Conservation (phyloP, 2,113 vertebrate species). For the Laticauda colubrina region DNA sequence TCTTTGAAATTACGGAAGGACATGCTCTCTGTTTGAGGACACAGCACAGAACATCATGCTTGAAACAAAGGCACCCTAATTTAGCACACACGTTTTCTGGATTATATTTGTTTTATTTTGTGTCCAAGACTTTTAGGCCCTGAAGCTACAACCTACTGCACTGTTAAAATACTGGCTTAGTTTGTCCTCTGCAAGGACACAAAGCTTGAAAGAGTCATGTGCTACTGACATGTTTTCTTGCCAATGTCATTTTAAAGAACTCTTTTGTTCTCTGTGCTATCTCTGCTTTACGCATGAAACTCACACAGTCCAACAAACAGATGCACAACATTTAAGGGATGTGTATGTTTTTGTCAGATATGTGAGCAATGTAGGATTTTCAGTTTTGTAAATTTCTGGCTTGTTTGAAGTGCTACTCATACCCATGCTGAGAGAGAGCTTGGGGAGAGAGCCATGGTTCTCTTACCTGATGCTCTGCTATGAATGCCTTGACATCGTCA, state of each 20-base stretch:
- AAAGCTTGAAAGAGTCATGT: background rate
- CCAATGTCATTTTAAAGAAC: background rate
- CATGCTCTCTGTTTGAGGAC: background rate
- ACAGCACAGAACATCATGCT: background rate
- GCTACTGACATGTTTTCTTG: background rate
- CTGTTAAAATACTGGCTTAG: background rate
- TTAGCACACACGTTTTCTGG: background rate
- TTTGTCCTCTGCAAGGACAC: background rate
- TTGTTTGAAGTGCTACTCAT: background rate
- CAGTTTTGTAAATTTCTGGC: background rate
- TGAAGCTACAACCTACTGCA: background rate
- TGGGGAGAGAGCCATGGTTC: fast-evolving
- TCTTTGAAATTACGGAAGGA: background rate
- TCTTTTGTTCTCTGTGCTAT: background rate
- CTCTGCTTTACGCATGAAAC: background rate
- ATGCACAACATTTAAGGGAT: background rate
- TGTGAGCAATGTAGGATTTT: fast-evolving
- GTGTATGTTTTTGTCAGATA: background rate
- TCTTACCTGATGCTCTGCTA: conserved; percentile 92
- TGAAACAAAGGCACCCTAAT: background rate
- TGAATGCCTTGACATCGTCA: conserved; percentile 91
- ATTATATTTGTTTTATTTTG: background rate
- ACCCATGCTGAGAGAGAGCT: background rate
- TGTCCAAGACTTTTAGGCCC: background rate
- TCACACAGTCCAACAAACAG: background rate